phyloP scores from a whole-genome alignment of 2,888 invertebrate genomes.

The Priocnemis perturbator region DNA sequence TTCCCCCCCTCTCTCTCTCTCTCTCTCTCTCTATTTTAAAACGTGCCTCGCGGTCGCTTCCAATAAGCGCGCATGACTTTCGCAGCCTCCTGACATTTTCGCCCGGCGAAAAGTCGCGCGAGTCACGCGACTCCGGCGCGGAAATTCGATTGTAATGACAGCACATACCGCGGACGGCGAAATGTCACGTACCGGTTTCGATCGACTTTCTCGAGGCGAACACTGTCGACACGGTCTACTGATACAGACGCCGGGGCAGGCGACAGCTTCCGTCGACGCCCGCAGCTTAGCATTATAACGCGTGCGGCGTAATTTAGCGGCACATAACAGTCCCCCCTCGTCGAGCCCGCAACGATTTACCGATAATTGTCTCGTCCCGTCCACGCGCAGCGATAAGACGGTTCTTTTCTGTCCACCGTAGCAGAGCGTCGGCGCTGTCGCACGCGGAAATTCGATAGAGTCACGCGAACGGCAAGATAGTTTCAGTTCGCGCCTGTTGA shows the following conservation, averaged over 20 bases:
- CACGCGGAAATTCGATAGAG: too few relatives aligned
- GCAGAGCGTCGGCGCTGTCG: too few relatives aligned
- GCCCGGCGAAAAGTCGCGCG: constrained; percentile 34
- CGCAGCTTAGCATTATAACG: constrained; percentile 1
- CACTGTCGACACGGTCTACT: not conserved
- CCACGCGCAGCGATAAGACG: too few relatives aligned
- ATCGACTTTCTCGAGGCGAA: constrained; percentile 36
- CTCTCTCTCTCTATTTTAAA: constrained; percentile 19
- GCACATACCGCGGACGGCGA: constrained; percentile 24
- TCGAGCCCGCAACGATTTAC: too few relatives aligned
- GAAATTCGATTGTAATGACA: constrained; percentile 39
- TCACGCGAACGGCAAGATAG: too few relatives aligned
- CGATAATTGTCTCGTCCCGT: too few relatives aligned
- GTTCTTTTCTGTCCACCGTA: too few relatives aligned
- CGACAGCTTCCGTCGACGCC: too few relatives aligned
- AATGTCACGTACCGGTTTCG: constrained; percentile 36
- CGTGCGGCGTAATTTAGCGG: too few relatives aligned
- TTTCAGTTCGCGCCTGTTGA: too few relatives aligned
- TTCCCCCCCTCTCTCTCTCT: constrained; percentile 13
- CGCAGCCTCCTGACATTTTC: constrained; percentile 43
- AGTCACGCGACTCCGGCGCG: constrained; percentile 24
- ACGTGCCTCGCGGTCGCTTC: not conserved
- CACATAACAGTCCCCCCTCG: too few relatives aligned
- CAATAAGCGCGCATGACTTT: not conserved
- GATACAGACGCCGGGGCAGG: too few relatives aligned